Evolutionary conservation across 2,888 invertebrate genomes (phyloP).

Genomic region (Drosophila nr. perissopoda): DNA sequence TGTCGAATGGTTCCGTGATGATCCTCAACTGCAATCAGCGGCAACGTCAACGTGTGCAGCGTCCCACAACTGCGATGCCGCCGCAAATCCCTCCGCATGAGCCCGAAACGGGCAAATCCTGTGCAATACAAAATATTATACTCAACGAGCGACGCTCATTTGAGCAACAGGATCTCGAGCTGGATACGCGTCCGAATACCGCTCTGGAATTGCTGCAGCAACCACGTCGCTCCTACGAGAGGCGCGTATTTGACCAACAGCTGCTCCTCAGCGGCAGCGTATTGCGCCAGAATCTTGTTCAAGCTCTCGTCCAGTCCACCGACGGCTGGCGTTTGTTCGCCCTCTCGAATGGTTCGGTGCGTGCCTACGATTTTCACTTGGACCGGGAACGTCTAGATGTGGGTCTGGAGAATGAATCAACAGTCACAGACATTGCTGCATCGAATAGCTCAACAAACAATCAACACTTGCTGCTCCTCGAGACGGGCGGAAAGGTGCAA

Average conservation of each 20-base stretch:
- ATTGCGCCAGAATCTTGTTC: conserved; percentile 80
- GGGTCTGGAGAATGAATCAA: conserved; percentile 6
- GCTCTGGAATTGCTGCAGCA: conserved; percentile 72
- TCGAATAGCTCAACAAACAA: conserved; percentile 54
- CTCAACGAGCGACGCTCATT: conserved; percentile 80
- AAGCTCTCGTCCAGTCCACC: conserved; percentile 79
- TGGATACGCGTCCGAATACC: conserved; percentile 72
- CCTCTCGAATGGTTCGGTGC: conserved; percentile 78
- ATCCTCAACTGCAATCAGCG: conserved; percentile 81
- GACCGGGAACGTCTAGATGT: conserved; percentile 67
- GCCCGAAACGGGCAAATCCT: conserved; percentile 82
- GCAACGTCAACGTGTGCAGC: conserved; percentile 40
- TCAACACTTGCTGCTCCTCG: conserved; percentile 66
- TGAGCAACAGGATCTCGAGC: conserved; percentile 38
- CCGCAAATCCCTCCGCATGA: conserved; percentile 26
- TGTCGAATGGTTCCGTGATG: conserved; percentile 84
- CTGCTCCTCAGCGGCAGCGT: conserved; percentile 80
- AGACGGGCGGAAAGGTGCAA: conserved; percentile 66
- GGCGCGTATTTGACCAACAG: conserved; percentile 82
- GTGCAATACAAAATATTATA: conserved; percentile 85
- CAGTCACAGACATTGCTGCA: conserved; percentile 70
- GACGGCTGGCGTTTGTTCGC: conserved; percentile 82
- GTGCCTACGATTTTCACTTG: conserved; percentile 81
- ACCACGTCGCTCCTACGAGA: conserved; percentile 77
- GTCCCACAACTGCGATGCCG: conserved; percentile 44